Base-by-base conservation (phyloP, 2,113 vertebrate species). In the Myanophis thanlyinensis region DNA sequence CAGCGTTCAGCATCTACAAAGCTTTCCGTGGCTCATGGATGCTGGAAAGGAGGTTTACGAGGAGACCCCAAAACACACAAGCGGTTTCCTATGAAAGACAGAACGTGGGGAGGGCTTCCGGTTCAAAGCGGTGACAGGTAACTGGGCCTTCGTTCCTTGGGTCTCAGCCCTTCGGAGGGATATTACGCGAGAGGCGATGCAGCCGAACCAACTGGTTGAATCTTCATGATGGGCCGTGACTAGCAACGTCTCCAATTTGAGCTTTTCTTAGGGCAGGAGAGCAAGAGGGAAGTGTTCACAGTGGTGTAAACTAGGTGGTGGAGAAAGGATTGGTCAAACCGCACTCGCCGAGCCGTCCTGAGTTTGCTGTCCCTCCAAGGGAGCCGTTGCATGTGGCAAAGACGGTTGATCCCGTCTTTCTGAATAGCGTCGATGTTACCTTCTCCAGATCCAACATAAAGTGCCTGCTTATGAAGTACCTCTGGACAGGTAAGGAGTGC, bases 201-300 rank as follows among this genome's bases (percentile, higher is more conserved):
- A 7, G 84, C 1, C 0, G 4, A 20, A 35, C 51, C 87, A 5
- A 94, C 94, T 93, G 40, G 40, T 22, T 3, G 35, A 10, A 44
- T 40, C 73, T 3, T 40, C 1, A 6, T 1, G 0, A 44, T 7
- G 35, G 35, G 35, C 22, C 92, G 90, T 86, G 4, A 92, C 87
- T 90, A 91, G 80, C 88, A 90, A 22, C 2, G 5, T 95, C 7
- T 11, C 15, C 44, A 22, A 13, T 13, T 10, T 93, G 94, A 97
- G 97, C 96, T 96, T 96, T 97, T 5, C 93, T 46, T 12, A 18
- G 12, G 8, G 96, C 52, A 15, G 13, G 90, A 88, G 25, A 4
- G 62, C 96, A 51, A 8, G 10, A 91, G 91, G n/a, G 46, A 59
- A 89, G 87, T 94, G 95, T 98, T 98, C 98, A 98, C 97, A 98